These are phyloP conservation scores for Tyrannus savana DNA, from an alignment of 2,113 vertebrate species.

Conservation along the genomic window DNA sequence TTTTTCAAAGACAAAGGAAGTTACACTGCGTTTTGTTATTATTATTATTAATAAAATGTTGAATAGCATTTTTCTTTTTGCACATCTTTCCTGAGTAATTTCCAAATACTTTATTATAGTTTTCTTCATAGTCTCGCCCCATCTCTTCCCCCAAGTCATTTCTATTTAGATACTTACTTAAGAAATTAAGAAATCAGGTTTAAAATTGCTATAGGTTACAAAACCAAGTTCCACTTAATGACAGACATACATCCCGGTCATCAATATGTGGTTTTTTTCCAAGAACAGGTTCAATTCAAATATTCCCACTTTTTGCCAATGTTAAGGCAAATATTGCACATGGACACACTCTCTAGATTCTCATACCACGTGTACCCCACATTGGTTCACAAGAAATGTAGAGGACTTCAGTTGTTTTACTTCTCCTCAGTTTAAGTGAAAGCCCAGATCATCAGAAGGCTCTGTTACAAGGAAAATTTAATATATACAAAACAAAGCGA, in stretches of 20 bases:
- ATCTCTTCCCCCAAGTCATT: background rate
- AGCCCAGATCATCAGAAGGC: background rate
- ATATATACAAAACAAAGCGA: background rate
- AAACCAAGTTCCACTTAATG: background rate
- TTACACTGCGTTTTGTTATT: background rate
- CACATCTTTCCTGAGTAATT: background rate
- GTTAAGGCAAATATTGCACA: background rate
- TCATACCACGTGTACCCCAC: background rate
- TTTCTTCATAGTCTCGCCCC: background rate
- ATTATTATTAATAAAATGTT: background rate
- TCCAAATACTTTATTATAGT: background rate
- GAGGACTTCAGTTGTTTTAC: background rate
- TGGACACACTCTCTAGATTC: background rate
- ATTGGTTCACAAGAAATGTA: background rate
- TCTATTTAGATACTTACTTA: background rate
- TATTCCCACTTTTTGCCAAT: background rate
- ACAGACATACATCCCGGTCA: background rate
- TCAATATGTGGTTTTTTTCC: background rate
- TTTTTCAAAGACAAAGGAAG: background rate
- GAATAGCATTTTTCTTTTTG: background rate
- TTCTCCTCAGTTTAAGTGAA: background rate
- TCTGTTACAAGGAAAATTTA: background rate
- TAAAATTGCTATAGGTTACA: background rate
- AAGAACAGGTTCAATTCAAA: background rate
- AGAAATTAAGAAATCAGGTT: background rate